Percentiles rank a stretch among this genome's conserved stretches.
Conservation (phyloP, 2,888 invertebrate species). For the Philereme vetulata region DNA sequence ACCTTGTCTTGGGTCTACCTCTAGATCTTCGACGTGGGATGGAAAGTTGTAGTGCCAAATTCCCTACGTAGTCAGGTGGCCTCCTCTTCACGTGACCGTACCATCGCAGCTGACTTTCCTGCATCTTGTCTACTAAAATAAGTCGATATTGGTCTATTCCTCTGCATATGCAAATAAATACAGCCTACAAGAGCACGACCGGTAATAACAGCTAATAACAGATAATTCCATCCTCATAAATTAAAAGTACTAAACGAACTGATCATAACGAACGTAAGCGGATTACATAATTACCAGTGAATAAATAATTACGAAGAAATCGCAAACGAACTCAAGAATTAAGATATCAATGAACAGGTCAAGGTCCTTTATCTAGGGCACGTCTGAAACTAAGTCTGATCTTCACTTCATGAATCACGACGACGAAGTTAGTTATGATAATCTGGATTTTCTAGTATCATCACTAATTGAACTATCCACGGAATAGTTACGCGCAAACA, state of each 20-base stretch:
- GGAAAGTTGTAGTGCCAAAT: no score
- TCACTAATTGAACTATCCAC: no score
- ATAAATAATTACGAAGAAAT: constrained; percentile 26
- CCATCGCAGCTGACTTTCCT: no score
- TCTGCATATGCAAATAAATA: constrained; percentile 14
- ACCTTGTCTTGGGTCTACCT: no score
- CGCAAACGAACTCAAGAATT: constrained; percentile 19
- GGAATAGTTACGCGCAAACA: no score
- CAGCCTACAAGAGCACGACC: constrained; percentile 11
- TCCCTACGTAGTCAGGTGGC: no score
- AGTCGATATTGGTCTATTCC: neutral
- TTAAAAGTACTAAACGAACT: constrained; percentile 12
- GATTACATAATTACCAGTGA: constrained; percentile 22
- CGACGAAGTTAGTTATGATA: no score
- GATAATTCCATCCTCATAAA: constrained; percentile 24
- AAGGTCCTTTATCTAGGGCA: constrained; percentile 19
- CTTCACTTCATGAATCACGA: neutral
- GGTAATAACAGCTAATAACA: constrained; percentile 20
- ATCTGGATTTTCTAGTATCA: no score
- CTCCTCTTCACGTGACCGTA: no score
- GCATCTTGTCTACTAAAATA: neutral
- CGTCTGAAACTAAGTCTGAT: neutral
- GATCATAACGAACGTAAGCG: constrained; percentile 18
- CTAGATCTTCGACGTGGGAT: no score
- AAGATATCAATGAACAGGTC: constrained; percentile 15